Evolutionary conservation across 2,888 invertebrate species (phyloP), one percentile per base, ranked within the genome.

Genomic region (Lithophane leautieri): DNA sequence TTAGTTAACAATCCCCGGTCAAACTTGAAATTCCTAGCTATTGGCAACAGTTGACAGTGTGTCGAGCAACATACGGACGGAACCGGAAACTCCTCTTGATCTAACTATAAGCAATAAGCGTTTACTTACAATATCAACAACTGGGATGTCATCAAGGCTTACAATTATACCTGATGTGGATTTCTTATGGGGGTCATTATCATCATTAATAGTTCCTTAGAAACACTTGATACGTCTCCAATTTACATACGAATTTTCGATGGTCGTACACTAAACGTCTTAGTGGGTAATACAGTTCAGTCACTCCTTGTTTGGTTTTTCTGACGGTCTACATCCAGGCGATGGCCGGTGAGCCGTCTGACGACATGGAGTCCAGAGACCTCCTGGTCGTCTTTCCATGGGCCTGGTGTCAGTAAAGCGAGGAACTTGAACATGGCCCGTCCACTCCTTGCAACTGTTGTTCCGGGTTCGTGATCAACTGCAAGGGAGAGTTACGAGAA

Each of bases 391-490:
- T 84, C 89, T 92, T 92, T 83, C 92, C 87, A 78, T 87, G 92
- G 84, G 90, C 92, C 91, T 92, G 92, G 88, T 95, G 96, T 96
- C 96, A 96, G 96, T 96, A 96, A 89, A 96, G 95, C 78, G 96
- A 96, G 0, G 96, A 93, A 85, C 96, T 96, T 70, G 96, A 95
- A 79, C 96, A 96, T 0, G 96, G 96, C 7, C 96, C 96, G 89
- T 96, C 96, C 67, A 96, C 95, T 60, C 96, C 96, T 81, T 95
- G 95, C 76, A 96, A 85, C 83, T 93, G 94, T 86, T 93, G 94
- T 66, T 95, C 95, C 12, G 93, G 93, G 76, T 93, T 95, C 28
- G 93, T 88, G 78, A 94, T 91, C 80, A 95, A 85, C 96, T 96
- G 93, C 8, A 93, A 92, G 28, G 58, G 28, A 63, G 40, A 40